These are phyloP conservation scores for Drosophila kikkawai DNA, from an alignment of 1,140 invertebrate species.

Conservation along the genomic window DNA sequence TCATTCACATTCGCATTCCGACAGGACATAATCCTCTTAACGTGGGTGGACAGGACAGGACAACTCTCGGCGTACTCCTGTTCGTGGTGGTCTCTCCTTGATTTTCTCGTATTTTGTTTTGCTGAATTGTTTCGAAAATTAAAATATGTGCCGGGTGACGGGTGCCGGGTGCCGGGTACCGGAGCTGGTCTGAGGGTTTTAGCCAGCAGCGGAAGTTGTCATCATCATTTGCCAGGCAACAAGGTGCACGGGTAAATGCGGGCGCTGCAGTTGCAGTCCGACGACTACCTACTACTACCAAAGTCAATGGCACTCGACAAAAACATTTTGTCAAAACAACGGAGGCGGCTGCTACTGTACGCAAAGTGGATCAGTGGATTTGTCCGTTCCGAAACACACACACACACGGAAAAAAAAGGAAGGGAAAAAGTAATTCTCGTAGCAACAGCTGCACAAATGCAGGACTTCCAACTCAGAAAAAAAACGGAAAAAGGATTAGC, in stretches of 20 bases:
- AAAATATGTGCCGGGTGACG: slow-evolving; percentile 68
- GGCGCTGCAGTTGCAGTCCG: slow-evolving; percentile 38
- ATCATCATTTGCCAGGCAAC: slow-evolving; percentile 44
- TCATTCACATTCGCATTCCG: slow-evolving; percentile 33
- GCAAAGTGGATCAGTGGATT: slow-evolving; percentile 81
- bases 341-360: slow-evolving; percentile 76
- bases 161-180: slow-evolving; percentile 20
- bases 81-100: slow-evolving; percentile 39
- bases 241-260: slow-evolving; percentile 38
- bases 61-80: slow-evolving; percentile 60
- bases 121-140: slow-evolving; percentile 77
- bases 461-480: slow-evolving; percentile 27
- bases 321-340: slow-evolving; percentile 81
- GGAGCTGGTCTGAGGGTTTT: slow-evolving; percentile 27
- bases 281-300: slow-evolving; percentile 25
- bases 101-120: slow-evolving; percentile 58
- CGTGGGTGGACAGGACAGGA: slow-evolving; percentile 43
- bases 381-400: slow-evolving; percentile 37
- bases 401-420: slow-evolving; percentile 15
- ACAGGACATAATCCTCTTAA: slow-evolving; percentile 73
- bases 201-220: slow-evolving; percentile 47
- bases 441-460: slow-evolving; percentile 64
- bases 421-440: slow-evolving; percentile 35
- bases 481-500: slow-evolving; percentile 68
- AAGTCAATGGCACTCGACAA: slow-evolving; percentile 81